These are phyloP conservation scores for Ginglymostoma cirratum DNA, from an alignment of 2,113 vertebrate species.

Conservation along the genomic window DNA sequence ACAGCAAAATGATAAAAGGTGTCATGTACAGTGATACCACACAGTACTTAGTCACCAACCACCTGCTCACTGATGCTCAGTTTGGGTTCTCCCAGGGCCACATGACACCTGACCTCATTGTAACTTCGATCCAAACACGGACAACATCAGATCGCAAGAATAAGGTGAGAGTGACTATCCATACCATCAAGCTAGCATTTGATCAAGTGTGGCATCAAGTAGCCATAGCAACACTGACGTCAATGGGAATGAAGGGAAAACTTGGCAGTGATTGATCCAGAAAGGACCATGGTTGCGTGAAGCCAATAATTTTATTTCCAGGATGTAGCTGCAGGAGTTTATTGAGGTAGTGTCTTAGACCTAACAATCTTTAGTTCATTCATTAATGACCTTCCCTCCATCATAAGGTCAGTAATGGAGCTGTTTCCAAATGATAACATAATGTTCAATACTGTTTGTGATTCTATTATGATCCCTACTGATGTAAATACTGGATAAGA, in stretches of 20 bases:
- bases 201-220: background rate
- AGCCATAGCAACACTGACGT: background rate
- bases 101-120: background rate
- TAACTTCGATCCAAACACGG: background rate
- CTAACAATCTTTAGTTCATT: background rate
- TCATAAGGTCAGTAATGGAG: background rate
- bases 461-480: background rate
- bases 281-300: background rate
- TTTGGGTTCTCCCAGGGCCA: background rate
- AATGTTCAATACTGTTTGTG: background rate
- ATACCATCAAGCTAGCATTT: background rate
- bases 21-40: background rate
- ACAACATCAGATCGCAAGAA: background rate
- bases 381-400: background rate
- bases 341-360: background rate
- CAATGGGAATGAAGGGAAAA: background rate
- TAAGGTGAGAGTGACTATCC: background rate
- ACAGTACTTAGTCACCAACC: background rate
- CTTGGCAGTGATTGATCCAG: too few relatives aligned
- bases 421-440: background rate
- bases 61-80: background rate
- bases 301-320: background rate
- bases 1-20: background rate
- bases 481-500: too few relatives aligned
- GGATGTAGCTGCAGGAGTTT: background rate